phyloP scores from a whole-genome alignment of 2,888 invertebrate genomes.

The Cyaniris semiargus region DNA sequence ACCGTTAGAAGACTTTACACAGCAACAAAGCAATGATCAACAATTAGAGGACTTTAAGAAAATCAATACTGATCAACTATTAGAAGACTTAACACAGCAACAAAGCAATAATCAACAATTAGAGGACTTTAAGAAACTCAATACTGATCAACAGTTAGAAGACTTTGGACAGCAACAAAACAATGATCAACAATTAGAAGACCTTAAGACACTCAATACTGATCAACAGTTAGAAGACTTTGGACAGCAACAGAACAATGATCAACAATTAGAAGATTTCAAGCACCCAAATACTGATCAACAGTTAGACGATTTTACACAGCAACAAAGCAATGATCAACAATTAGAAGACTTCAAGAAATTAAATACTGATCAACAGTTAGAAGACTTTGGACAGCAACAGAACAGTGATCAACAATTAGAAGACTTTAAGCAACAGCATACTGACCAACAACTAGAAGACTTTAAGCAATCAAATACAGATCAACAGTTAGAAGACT shows the following conservation, averaged over 20 bases:
- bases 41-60: not conserved
- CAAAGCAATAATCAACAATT: constrained; percentile 39
- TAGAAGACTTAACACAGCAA: constrained; percentile 36
- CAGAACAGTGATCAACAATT: constrained; percentile 5
- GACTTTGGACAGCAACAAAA: constrained; percentile 35
- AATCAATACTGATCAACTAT: constrained; percentile 1
- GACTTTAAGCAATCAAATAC: constrained; percentile 39
- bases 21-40: not conserved
- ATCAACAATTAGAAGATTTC: constrained; percentile 42
- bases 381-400: not conserved
- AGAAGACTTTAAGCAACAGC: constrained; percentile 21
- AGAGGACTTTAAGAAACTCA: constrained; percentile 38
- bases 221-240: constrained; percentile 19
- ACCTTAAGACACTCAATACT: not conserved
- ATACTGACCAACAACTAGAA: constrained; percentile 39
- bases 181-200: constrained; percentile 37
- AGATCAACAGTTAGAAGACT: constrained; percentile 42
- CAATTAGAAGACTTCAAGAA: constrained; percentile 21
- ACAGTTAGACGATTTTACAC: constrained; percentile 33
- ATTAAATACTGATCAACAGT: not conserved
- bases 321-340: constrained; percentile 36
- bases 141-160: constrained; percentile 27
- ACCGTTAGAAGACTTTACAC: constrained; percentile 6
- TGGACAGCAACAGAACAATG: constrained; percentile 35
- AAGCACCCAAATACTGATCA: not conserved